Base-by-base conservation (phyloP, 1,140 invertebrate species). In the Zaprionus davidi region DNA sequence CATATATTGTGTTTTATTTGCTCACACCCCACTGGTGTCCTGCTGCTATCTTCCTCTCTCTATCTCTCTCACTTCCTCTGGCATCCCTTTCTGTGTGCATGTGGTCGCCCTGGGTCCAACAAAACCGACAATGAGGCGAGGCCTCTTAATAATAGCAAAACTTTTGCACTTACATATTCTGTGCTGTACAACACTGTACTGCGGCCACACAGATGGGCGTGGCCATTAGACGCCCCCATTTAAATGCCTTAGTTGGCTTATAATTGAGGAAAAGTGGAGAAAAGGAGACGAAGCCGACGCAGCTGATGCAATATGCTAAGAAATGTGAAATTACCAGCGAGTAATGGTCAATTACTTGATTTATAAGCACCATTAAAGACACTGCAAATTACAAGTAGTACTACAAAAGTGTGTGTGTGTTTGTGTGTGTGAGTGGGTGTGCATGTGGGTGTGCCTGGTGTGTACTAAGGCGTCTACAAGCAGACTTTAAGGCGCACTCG, bases 81-180 rank as follows among this genome's bases (percentile, higher is more conserved):
- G 3, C 17, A 49, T 49, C 20, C 24, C 31, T 57, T 46, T 17
- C n/a, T 17, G 51, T 74, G 41, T 73, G 51, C 64, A 63, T 77
- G 63, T 63, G 20, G 76, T 87, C 85, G 65, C 76, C 70, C 58
- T 38, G 85, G 85, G 85, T 79, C 81, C 85, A 82, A 90, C 85
- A 90, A 90, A 90, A 82, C 76, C 82, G 73, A 90, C 86, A 90
- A 90, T 76, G 82, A 77, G 82, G 72, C 81, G 76, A 90, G 85
- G 85, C 70, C 81, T 82, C 80, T 88, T 88, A 87, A 87, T 87
- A 87, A 87, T 83, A 85, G 86, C 79, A 77, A 85, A 90, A 90
- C 67, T 90, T 90, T 90, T 34, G 85, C 86, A 85, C 85, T 90
- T 88, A 90, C 84, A 67, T 74, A 46, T 56, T 56, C 62, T 76